phyloP scores from a whole-genome alignment of 2,888 invertebrate species.

The Cosmia trapezina region DNA sequence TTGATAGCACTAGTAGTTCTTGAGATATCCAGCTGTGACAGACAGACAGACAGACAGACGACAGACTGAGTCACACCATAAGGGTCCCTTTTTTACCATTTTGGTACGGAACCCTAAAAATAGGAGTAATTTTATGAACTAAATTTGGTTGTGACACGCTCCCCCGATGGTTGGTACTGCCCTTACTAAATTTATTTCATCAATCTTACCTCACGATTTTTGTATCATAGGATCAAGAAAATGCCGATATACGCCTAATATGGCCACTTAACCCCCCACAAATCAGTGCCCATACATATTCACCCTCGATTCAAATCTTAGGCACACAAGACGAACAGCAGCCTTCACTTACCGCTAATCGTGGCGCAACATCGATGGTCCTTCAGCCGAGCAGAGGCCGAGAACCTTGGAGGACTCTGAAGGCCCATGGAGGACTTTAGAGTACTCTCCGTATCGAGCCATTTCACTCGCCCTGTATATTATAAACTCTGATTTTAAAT shows the following conservation, averaged over 20 bases:
- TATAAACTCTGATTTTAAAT: slow-evolving; percentile 57
- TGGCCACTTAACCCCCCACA: slow-evolving; percentile 21
- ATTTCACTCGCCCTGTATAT: slow-evolving; percentile 63
- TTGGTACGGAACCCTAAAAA: no score
- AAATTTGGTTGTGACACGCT: no score
- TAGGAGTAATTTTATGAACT: no score
- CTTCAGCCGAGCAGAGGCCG: slow-evolving; percentile 56
- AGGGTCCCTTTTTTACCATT: no score
- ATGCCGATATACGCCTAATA: neutral
- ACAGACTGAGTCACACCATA: no score
- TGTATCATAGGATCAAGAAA: no score
- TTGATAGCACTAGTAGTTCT: no score
- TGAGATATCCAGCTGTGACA: no score
- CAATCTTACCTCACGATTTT: no score
- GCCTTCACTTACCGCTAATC: slow-evolving; percentile 66
- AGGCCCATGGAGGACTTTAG: slow-evolving; percentile 34
- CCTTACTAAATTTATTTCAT: no score
- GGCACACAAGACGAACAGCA: slow-evolving; percentile 65
- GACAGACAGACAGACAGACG: no score
- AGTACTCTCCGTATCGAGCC: slow-evolving; percentile 58
- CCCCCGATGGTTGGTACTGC: no score
- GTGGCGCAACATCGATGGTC: slow-evolving; percentile 60
- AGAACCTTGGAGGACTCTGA: slow-evolving; percentile 51
- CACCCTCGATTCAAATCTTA: slow-evolving; percentile 62
- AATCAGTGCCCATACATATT: slow-evolving; percentile 58